Evolutionary conservation across 2,113 vertebrate species (phyloP), one percentile per base, ranked within the genome.

Genomic region (Phalacrocorax pelagicus): DNA sequence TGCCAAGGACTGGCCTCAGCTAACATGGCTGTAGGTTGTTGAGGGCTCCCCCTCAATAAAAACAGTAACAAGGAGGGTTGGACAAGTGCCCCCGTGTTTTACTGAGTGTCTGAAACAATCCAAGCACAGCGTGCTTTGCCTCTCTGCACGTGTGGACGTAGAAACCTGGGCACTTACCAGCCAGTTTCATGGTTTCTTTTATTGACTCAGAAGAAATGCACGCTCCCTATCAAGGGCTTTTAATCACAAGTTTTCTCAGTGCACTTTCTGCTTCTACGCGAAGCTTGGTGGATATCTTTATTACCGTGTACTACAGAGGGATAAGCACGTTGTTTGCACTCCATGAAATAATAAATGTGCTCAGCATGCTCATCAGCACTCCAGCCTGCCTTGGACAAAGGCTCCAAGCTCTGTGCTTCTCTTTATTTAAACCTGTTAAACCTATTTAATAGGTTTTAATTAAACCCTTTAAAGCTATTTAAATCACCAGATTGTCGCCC

Each of bases 391-490:
- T 88, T 54, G 79, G 88, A 89, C 73, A 78, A 88, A 47, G 61
- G 47, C 47, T 86, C 46, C 61, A 57, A 84, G 63, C n/a, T 91
- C 82, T 52, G 21, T 0, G 4, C 27, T 70, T 92, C 69, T 63
- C 44, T 71, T 82, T 84, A 77, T 96, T 95, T 94, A 95, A 94
- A 97, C 90, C 54, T 90, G 81, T 57, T 85, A 94, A 88, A 97
- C 54, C 73, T 92, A 80, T 82, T 95, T 82, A 87, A 87, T 82
- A 82, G 34, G 30, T 88, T 94, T 93, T 93, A 97, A 96, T 96
- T 91, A 87, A 93, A 70, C 34, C 10, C 54, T 93, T 91, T 90
- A 85, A 95, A 95, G 66, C 57, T 79, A 81, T 93, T 96, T 77
- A 91, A 94, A 49, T 27, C 42, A 92, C 40, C 65, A 91, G 57